Percentiles rank a stretch among this genome's conserved stretches.
Conservation (phyloP, 2,888 invertebrate genomes). For the Fabriciana adippe region DNA sequence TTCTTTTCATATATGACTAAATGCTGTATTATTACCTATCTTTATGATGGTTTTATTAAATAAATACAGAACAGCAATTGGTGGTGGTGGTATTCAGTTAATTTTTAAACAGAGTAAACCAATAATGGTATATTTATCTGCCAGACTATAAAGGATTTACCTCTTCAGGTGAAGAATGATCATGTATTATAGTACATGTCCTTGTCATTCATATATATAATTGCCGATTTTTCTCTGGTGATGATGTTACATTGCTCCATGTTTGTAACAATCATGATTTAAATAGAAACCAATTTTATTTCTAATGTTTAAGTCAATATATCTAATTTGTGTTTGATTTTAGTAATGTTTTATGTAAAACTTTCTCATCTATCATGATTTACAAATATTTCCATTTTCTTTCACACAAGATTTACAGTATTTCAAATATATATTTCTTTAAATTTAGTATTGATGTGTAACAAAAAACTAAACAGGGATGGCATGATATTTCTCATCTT, state of each 20-base stretch:
- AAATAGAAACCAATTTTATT: conserved; percentile 1
- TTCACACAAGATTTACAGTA: background rate
- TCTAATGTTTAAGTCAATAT: background rate
- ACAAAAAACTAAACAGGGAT: background rate
- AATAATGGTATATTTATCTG: conserved; percentile 22
- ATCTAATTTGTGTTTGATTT: conserved; percentile 11
- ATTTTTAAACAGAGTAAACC: conserved; percentile 7
- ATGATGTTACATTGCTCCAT: background rate
- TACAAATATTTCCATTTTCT: conserved; percentile 5
- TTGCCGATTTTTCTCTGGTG: too few species aligned
- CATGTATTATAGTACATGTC: background rate
- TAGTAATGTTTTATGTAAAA: conserved; percentile 4
- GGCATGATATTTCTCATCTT: conserved; percentile 2
- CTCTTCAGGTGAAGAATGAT: conserved; percentile 11
- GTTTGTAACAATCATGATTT: background rate
- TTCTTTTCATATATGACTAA: background rate
- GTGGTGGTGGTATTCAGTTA: background rate
- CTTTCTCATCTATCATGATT: conserved; percentile 8
- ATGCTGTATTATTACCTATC: background rate
- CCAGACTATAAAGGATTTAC: conserved; percentile 9
- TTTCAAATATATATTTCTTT: conserved; percentile 11
- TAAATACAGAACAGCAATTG: background rate
- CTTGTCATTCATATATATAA: too few species aligned
- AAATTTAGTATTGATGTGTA: background rate
- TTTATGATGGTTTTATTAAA: conserved; percentile 5